Evolutionary conservation across 2,113 vertebrate species (phyloP).

Genomic region (Microtus ochrogaster): DNA sequence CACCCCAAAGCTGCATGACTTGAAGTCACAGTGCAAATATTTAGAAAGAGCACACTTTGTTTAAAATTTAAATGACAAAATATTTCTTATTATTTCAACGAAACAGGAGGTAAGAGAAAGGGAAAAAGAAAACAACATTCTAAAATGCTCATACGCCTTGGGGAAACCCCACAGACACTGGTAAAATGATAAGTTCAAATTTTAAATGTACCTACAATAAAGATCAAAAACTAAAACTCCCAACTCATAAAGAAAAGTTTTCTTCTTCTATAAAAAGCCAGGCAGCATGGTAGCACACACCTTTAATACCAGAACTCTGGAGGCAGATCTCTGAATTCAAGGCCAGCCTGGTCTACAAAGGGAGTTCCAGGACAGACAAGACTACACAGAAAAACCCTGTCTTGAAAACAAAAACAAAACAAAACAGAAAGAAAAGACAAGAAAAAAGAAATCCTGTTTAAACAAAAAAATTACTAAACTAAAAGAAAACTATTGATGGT

Average conservation of each 20-base stretch:
- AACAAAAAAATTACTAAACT: background rate
- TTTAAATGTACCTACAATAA: background rate
- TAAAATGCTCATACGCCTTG: background rate
- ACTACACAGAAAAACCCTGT: background rate
- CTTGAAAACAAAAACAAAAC: background rate
- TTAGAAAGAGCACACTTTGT: background rate
- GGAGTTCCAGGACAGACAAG: background rate
- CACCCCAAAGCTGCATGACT: too few species aligned
- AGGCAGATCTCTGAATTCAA: background rate
- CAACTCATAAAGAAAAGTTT: conserved; percentile 39
- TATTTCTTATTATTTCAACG: conserved; percentile 48
- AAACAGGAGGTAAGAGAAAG: conserved; percentile 20
- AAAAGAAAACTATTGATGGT: background rate
- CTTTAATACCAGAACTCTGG: background rate
- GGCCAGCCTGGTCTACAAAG: background rate
- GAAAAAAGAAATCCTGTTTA: background rate
- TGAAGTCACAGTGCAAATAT: too few species aligned
- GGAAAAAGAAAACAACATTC: background rate
- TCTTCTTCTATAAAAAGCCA: background rate
- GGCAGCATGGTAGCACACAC: background rate
- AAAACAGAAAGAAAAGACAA: background rate
- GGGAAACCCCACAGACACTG: background rate
- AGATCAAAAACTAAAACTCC: background rate
- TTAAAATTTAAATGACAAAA: background rate
- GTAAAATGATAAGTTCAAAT: background rate